Evolutionary conservation across 2,113 vertebrate species (phyloP).

Genomic region (Channa maculata): DNA sequence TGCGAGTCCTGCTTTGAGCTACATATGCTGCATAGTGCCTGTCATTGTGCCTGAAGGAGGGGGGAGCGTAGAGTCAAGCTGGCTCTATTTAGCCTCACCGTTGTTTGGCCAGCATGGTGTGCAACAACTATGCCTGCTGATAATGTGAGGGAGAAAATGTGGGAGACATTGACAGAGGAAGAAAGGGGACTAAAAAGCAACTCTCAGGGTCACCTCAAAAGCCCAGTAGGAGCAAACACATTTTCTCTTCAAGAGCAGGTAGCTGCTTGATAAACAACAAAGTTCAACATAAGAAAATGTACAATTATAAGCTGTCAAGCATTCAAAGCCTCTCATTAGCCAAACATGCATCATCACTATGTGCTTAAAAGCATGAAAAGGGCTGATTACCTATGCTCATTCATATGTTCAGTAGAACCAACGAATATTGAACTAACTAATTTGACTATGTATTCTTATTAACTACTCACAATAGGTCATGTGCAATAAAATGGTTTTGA

Average conservation of each 20-base stretch:
- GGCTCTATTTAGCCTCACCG: slow-evolving; percentile 55
- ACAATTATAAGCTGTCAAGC: not conserved
- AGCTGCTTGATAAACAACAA: too few species aligned
- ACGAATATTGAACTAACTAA: too few species aligned
- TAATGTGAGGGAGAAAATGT: slow-evolving; percentile 23
- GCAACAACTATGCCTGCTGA: slow-evolving; percentile 59
- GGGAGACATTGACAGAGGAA: not conserved
- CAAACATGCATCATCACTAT: not conserved
- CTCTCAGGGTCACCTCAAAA: slow-evolving; percentile 56
- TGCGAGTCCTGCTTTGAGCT: slow-evolving; percentile 32
- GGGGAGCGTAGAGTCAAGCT: slow-evolving; percentile 32
- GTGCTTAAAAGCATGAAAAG: too few species aligned
- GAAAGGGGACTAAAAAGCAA: not conserved
- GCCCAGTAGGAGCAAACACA: slow-evolving; percentile 8
- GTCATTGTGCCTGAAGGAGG: slow-evolving; percentile 52
- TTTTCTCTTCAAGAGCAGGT: not conserved
- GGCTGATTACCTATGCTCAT: not conserved
- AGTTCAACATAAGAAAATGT: too few species aligned
- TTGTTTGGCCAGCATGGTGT: slow-evolving; percentile 49
- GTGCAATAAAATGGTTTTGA: not conserved
- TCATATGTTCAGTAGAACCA: too few species aligned
- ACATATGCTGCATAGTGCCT: slow-evolving; percentile 39
- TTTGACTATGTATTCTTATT: not conserved
- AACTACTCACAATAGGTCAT: not conserved
- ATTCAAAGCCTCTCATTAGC: not conserved